phyloP scores from a whole-genome alignment of 2,113 vertebrate genomes.

The Leptobrachium ailaonicum region DNA sequence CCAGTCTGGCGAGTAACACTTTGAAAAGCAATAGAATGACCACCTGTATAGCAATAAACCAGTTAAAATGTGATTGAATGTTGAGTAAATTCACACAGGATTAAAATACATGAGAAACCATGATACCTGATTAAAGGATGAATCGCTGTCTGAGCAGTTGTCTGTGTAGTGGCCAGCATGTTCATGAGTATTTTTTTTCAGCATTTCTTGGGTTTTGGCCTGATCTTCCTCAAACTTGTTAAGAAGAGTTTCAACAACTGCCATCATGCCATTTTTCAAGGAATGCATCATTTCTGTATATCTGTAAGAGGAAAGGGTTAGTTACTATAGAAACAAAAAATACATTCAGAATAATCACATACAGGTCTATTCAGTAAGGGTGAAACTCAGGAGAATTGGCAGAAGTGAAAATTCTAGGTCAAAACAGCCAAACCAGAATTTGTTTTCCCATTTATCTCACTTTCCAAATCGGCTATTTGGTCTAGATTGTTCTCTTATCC shows the following conservation, averaged over 20 bases:
- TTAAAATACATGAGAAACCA: conserved; percentile 36
- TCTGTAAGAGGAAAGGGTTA: conserved; percentile 60
- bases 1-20: background rate
- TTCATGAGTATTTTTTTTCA: conserved; percentile 67
- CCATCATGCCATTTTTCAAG: conserved; percentile 83
- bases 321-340: too few relatives aligned
- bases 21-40: conserved; percentile 16
- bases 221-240: conserved; percentile 89
- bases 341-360: too few relatives aligned
- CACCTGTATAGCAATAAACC: too few relatives aligned
- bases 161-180: conserved; percentile 74
- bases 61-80: too few relatives aligned
- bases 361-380: too few relatives aligned
- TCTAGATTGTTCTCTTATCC: too few relatives aligned
- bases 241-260: conserved; percentile 85
- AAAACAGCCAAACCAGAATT: too few relatives aligned
- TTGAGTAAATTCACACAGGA: too few relatives aligned
- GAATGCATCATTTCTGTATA: conserved; percentile 90
- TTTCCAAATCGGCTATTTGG: too few relatives aligned
- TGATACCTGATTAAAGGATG: conserved; percentile 88
- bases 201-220: conserved; percentile 74
- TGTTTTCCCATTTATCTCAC: too few relatives aligned
- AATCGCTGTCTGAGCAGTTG: conserved; percentile 95
- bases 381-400: too few relatives aligned
- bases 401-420: too few relatives aligned